Percentiles rank a stretch among this genome's conserved stretches.
Evolutionary conservation across 2,888 invertebrate species (phyloP).

Genomic region (Lithophane leautieri): DNA sequence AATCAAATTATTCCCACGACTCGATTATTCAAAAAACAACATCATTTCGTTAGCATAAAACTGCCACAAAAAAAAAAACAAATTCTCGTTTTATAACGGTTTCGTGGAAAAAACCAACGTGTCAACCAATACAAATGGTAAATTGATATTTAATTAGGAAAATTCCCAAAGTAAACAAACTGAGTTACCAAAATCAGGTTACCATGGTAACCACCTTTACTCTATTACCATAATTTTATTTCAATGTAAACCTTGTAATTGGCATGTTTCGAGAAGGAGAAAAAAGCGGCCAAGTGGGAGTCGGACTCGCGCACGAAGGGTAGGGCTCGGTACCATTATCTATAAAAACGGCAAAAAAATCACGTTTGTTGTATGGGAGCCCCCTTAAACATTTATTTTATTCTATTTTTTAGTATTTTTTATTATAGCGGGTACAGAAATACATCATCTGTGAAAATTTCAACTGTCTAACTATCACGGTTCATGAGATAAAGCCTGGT

Average conservation of each 20-base stretch:
- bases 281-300: too few relatives aligned
- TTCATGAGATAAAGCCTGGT: too few relatives aligned
- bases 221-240: slow-evolving; percentile 37
- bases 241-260: slow-evolving; percentile 24
- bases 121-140: slow-evolving; percentile 45
- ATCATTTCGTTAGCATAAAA: slow-evolving; percentile 1
- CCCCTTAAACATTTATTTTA: too few relatives aligned
- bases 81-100: neutral
- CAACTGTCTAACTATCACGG: too few relatives aligned
- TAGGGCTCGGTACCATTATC: too few relatives aligned
- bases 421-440: too few relatives aligned
- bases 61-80: neutral
- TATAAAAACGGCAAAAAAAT: too few relatives aligned
- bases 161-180: neutral
- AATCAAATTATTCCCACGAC: slow-evolving; percentile 18
- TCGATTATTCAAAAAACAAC: slow-evolving; percentile 11
- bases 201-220: slow-evolving; percentile 20
- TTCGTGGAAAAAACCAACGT: neutral
- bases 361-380: too few relatives aligned
- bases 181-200: slow-evolving; percentile 8
- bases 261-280: slow-evolving; percentile 31
- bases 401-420: too few relatives aligned
- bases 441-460: too few relatives aligned
- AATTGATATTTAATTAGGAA: slow-evolving; percentile 60
- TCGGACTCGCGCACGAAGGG: too few relatives aligned